Conservation (phyloP, 2,888 invertebrate species). For the Phengaris alcon region DNA sequence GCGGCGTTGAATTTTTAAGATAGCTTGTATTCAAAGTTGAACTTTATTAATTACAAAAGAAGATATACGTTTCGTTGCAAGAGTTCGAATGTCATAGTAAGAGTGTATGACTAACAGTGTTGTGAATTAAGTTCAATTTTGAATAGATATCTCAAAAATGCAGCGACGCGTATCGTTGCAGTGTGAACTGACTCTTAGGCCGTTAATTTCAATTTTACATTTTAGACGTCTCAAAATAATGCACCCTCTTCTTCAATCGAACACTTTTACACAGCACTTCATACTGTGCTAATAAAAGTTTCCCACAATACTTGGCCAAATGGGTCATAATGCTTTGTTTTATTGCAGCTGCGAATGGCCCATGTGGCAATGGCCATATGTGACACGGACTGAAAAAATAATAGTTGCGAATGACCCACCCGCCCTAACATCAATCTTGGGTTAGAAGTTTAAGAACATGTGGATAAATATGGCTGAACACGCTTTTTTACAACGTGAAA, state of each 20-base stretch:
- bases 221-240: neutral
- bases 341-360: conserved; percentile 28
- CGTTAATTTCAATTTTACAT: neutral
- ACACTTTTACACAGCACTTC: neutral
- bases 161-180: too few species aligned
- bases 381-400: conserved; percentile 47
- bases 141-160: too few species aligned
- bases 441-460: conserved; percentile 43
- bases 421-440: conserved; percentile 45
- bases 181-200: too few species aligned
- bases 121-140: too few species aligned
- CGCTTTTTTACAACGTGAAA: conserved; percentile 21
- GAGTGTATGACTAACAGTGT: too few species aligned
- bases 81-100: too few species aligned
- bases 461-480: conserved; percentile 50
- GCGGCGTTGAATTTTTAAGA: too few species aligned
- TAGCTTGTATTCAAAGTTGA: too few species aligned
- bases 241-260: neutral
- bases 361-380: conserved; percentile 48
- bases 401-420: conserved; percentile 53
- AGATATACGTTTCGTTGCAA: too few species aligned
- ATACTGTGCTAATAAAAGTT: neutral
- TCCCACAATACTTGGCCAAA: conserved; percentile 19
- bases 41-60: too few species aligned
- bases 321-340: conserved; percentile 19